These are phyloP conservation scores for Pongo abelii DNA, from an alignment of 2,113 vertebrate species.

Conservation along the genomic window DNA sequence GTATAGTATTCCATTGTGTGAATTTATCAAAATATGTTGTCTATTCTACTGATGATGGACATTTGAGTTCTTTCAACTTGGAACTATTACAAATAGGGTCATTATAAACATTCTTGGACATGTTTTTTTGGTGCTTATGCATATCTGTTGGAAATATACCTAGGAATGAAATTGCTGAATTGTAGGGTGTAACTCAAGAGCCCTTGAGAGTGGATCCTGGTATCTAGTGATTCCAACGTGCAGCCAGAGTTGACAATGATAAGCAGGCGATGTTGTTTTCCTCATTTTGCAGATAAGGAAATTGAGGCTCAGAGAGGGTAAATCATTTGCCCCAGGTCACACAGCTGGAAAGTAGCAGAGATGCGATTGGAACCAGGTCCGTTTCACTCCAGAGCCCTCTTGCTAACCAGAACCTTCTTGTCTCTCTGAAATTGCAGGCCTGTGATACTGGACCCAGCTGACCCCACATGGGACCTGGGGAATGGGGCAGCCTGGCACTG, in stretches of 20 bases:
- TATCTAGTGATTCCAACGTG: background rate
- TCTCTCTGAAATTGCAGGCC: slow-evolving; percentile 51
- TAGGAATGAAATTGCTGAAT: background rate
- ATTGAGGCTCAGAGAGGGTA: background rate
- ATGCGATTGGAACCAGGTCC: background rate
- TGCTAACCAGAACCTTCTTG: background rate
- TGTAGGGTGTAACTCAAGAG: background rate
- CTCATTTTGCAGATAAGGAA: background rate
- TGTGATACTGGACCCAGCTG: slow-evolving; percentile 72
- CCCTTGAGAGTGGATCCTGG: no score
- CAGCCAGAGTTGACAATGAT: background rate
- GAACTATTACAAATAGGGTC: background rate
- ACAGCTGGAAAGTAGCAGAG: background rate
- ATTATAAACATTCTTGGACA: no score
- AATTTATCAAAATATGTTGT: background rate
- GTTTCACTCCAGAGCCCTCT: background rate
- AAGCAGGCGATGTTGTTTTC: background rate
- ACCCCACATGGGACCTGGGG: slow-evolving; percentile 67
- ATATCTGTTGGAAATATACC: no score
- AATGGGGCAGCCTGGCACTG: slow-evolving; percentile 20
- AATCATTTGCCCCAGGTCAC: background rate
- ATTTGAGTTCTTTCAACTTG: background rate
- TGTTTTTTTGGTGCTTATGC: no score
- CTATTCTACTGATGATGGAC: no score
- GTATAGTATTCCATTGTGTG: background rate